Conservation (phyloP, 2,113 vertebrate genomes). For the Callipepla squamata region DNA sequence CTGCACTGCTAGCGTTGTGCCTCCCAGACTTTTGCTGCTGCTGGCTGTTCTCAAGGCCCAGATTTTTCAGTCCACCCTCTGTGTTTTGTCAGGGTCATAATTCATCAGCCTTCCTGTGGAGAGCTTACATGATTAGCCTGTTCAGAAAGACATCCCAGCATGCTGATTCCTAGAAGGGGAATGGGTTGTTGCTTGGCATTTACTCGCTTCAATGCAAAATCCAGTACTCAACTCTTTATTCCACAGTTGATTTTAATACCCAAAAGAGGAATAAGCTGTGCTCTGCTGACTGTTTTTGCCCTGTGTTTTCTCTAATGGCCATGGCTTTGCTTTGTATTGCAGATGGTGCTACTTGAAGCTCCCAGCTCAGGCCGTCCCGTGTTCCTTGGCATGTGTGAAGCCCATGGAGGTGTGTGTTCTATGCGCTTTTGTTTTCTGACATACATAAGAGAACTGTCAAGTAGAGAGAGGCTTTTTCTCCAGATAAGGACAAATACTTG, state of each 20-base stretch:
- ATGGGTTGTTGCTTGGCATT: too few species aligned
- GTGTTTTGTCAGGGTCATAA: not conserved
- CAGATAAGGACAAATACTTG: not conserved
- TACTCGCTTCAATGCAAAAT: not conserved
- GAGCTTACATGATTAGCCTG: not conserved
- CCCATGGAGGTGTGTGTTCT: constrained; percentile 77
- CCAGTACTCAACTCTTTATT: fast-evolving
- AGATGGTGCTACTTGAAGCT: constrained; percentile 89
- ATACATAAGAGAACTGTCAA: not conserved
- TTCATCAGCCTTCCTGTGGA: not conserved
- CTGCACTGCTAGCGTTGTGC: not conserved
- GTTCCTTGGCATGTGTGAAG: constrained; percentile 86
- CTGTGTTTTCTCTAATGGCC: not conserved
- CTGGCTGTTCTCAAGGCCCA: not conserved
- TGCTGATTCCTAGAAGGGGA: too few species aligned
- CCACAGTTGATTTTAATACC: not conserved
- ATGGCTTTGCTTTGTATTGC: constrained; percentile 3
- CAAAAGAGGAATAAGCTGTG: not conserved
- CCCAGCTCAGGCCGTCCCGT: constrained; percentile 90
- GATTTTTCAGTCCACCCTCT: not conserved
- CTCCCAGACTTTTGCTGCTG: not conserved
- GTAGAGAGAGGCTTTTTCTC: not conserved
- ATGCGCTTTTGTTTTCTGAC: not conserved
- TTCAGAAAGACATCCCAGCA: too few species aligned
- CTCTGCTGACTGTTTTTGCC: not conserved